Evolutionary conservation across 2,797 vertebrate species (phyloP), one percentile per base, ranked within the genome.

Genomic region (Cyprinodon diabolis): DNA sequence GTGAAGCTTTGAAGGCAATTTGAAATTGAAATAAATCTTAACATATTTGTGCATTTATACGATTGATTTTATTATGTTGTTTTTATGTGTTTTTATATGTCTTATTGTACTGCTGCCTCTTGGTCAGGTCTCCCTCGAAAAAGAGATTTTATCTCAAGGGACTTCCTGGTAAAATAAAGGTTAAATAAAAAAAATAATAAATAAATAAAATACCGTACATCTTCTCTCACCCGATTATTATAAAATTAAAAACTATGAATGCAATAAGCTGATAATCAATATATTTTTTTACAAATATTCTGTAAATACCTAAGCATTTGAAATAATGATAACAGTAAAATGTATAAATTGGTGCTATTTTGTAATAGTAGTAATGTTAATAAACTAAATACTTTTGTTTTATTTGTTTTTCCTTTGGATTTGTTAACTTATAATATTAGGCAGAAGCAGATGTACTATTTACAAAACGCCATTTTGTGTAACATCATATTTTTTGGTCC

Each of bases 381-480:
- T 17, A 68, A 37, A 75, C 69, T 30, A 21, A 6, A 12, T 57
- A 3, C 54, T 48, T 68, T 30, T 19, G 3, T 9, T 52, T 51
- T 21, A 4, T 13, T 51, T 30, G 4, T 30, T 76, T 68, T 71
- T 66, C 71, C 77, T 14, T 55, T 55, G 7, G 19, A 0, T 62
- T 9, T 40, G 62, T 75, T 1, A 76, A 71, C 66, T 65, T 51
- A 45, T 48, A 37, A 15, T 21, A 13, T 69, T 49, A 11, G 17
- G 48, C 52, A 45, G 6, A 77, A 37, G 35, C 68, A 14, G 5
- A 45, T 73, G 71, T 30, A 60, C 9, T 63, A 71, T 85, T 69
- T 79, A 81, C 70, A 88, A 23, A 67, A 75, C 62, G 48, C 19
- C 8, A 35, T 67, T 71, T 76, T 68, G 47, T 76, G 35, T 40